Base-by-base conservation (phyloP, 1,140 invertebrate species). In the Antheraea pernyi region DNA sequence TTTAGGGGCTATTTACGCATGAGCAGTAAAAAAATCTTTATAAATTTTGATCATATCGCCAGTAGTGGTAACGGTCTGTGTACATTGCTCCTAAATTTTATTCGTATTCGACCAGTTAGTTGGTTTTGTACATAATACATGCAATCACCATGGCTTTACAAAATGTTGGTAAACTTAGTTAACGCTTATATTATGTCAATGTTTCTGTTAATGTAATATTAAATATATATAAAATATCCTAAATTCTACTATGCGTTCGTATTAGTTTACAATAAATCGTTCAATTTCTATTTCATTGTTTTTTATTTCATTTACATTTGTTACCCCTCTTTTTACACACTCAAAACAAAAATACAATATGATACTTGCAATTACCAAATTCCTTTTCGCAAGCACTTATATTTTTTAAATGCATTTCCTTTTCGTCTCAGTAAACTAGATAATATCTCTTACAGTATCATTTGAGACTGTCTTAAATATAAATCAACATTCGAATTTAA, bases 191-290 rank as follows among this genome's bases (percentile, higher is more conserved):
- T 84, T 88, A 65, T 16, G 82, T 88, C 86, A 81, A 90, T 89
- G 89, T 91, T 91, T 83, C 42, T 91, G 89, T 91, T 91, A 91
- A 86, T 75, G 76, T 84, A 90, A 78, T 79, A 88, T 85, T 90
- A 87, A 89, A 88, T 82, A 89, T 88, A 89, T 89, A 90, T 53
- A 53, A 16, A n/a, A 53, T 91, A 91, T 91, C 88, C 79, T 84
- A 90, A 91, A 90, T 89, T 90, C 81, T 90, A 90, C 86, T 85
- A 89, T 91, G 84, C 86, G 88, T 90, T 90, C 86, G 86, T 88
- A 91, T 91, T 89, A 89, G 86, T 91, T 91, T 82, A 83, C 84
- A 91, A 89, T 90, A 90, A 91, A 91, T 84, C 83, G 89, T 90
- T 91, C 88, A 72, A 91, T 84, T 83, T 86, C 84, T 84, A 86